phyloP scores from a whole-genome alignment of 2,888 invertebrate species.

The Clunio marinus region DNA sequence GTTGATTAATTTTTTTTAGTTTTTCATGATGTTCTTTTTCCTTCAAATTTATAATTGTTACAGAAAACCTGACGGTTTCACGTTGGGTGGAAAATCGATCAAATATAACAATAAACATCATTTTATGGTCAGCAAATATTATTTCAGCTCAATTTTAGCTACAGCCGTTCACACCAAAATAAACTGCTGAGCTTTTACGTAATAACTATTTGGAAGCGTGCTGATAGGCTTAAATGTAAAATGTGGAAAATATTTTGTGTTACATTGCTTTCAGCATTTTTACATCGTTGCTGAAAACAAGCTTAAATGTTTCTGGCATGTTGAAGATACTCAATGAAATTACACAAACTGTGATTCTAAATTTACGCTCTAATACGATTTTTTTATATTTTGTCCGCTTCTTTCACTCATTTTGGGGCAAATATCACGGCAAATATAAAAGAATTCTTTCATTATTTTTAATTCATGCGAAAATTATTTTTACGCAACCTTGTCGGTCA shows the following conservation, averaged over 20 bases:
- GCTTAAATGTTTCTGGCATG: constrained; percentile 7
- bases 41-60: background rate
- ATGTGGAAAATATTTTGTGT: no score
- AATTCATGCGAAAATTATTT: constrained; percentile 34
- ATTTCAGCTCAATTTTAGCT: background rate
- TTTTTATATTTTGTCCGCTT: no score
- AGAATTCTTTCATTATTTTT: constrained; percentile 5
- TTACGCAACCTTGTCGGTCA: constrained; percentile 20
- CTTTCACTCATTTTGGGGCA: no score
- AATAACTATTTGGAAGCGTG: background rate
- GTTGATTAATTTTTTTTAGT: constrained; percentile 1
- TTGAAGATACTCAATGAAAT: background rate
- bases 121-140: background rate
- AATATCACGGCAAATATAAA: no score
- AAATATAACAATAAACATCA: background rate
- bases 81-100: constrained; percentile 7
- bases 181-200: background rate
- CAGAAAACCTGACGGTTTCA: background rate
- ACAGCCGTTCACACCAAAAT: background rate
- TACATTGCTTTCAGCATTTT: background rate
- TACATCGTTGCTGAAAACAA: no score
- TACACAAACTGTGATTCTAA: background rate
- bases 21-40: background rate
- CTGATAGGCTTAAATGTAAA: no score
- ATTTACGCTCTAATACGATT: background rate